Base-by-base conservation (phyloP, 1,140 invertebrate genomes). In the Popillia japonica region DNA sequence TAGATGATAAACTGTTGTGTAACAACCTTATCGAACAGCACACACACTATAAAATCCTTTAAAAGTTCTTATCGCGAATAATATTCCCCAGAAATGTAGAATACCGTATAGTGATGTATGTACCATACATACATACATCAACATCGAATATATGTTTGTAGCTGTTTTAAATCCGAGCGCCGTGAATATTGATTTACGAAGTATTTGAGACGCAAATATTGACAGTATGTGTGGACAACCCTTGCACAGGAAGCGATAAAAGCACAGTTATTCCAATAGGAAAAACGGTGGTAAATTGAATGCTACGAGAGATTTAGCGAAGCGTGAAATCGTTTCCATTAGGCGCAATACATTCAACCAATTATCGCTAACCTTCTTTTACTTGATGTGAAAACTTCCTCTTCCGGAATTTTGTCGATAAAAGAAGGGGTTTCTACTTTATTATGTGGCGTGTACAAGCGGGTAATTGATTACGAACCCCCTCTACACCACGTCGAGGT, bases 191-290 rank as follows among this genome's bases (percentile, higher is more conserved):
- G 61, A 68, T 68, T 68, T 68, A 68, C 61, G 6, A 11, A 14
- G 22, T 68, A 68, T 68, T 34, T 68, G 61, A 68, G 22, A 27
- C 61, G 61, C 61, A 68, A 68, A 68, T 68, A 68, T 68, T 68
- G 61, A 68, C 61, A 27, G 61, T 68, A 14, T 68, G 27, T 68
- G 27, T 68, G 61, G 22, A 68, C 61, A 68, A 68, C 61, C 61
- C 61, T 68, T 68, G 61, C 61, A 68, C 27, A 68, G 61, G 61
- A 27, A 34, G 27, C 61, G 61, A 68, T 68, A 55, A 55, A 55
- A 34, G 61, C 61, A 34, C 20, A 68, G 48, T 55, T 55, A 55
- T 55, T 55, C 11, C 61, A 68, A 68, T 68, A 68, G 61, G 48
- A 55, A 55, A n/a, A 68, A 68, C 61, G 61, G 61, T 68, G 61